Conservation (phyloP, 2,797 vertebrate species). For the Vireo griseus region DNA sequence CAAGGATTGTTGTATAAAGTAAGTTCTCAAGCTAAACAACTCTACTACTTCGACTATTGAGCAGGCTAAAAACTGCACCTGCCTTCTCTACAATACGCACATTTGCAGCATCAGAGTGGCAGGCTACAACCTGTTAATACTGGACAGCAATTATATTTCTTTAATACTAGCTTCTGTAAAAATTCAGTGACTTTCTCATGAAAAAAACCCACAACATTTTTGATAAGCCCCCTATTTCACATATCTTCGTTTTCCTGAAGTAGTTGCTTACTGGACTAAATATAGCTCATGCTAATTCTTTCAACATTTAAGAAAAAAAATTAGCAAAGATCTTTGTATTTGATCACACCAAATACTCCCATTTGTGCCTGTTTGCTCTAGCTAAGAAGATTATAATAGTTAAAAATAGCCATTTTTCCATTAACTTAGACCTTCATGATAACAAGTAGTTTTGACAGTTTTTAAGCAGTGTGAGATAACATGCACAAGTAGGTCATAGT, state of each 20-base stretch:
- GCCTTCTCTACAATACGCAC: background rate
- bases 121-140: background rate
- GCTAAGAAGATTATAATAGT: constrained; percentile 3
- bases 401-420: constrained; percentile 53
- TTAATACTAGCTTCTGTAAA: background rate
- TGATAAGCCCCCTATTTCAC: background rate
- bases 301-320: background rate
- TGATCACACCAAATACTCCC: background rate
- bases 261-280: background rate
- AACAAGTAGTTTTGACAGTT: constrained; percentile 58
- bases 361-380: background rate
- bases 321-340: background rate
- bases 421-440: constrained; percentile 36
- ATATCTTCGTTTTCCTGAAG: background rate
- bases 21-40: background rate
- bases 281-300: background rate
- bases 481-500: constrained; percentile 61
- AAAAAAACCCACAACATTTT: background rate
- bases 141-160: background rate
- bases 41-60: background rate
- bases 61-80: background rate
- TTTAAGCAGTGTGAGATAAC: constrained; percentile 59
- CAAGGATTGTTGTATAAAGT: background rate
- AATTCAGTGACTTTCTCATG: background rate
- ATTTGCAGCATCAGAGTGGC: background rate